Evolutionary conservation across 2,113 vertebrate species (phyloP).

Genomic region (Ailurus styani): DNA sequence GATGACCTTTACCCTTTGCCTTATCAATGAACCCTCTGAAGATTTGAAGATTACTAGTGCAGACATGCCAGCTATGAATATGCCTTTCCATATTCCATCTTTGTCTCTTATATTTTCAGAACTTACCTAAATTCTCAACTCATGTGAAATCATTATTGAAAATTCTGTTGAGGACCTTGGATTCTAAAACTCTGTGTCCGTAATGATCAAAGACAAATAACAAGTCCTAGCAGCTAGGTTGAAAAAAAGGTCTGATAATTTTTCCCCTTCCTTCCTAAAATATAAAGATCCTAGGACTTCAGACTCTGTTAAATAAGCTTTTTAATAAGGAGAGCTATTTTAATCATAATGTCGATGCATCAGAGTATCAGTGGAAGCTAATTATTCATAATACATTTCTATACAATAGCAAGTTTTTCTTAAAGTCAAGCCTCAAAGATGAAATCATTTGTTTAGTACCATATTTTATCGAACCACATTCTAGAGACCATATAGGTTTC

Average conservation of each 20-base stretch:
- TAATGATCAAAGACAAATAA: background rate
- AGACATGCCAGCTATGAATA: background rate
- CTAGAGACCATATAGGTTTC: background rate
- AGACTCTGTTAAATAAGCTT: background rate
- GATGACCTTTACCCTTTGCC: conserved; percentile 66
- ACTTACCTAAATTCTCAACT: background rate
- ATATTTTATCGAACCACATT: background rate
- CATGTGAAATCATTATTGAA: background rate
- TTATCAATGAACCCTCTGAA: conserved; percentile 64
- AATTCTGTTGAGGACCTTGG: background rate
- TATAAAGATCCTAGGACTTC: background rate
- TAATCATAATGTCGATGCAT: background rate
- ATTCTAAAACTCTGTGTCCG: background rate
- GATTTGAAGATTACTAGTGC: conserved; percentile 46
- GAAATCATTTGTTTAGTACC: background rate
- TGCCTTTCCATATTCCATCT: background rate
- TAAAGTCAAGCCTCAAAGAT: background rate
- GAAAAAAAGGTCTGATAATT: background rate
- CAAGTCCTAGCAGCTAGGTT: background rate
- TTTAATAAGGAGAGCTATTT: background rate
- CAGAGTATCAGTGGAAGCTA: background rate
- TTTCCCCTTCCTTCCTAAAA: background rate
- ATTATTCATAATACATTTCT: background rate
- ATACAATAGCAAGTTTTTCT: background rate
- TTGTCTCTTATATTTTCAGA: conserved; percentile 35